phyloP scores from a whole-genome alignment of 2,797 vertebrate genomes.

The Poeciliopsis gracilis region DNA sequence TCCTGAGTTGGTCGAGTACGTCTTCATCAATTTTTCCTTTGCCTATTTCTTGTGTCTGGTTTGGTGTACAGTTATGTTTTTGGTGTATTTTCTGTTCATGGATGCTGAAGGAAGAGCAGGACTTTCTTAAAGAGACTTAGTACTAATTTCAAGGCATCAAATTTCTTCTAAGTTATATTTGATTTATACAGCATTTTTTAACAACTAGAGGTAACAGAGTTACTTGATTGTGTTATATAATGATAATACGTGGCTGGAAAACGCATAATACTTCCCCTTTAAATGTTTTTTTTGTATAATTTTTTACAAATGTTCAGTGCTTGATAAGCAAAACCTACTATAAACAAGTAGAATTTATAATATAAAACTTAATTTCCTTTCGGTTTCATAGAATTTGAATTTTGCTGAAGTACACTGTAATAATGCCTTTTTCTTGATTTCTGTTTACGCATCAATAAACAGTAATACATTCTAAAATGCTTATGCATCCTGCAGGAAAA shows the following conservation, averaged over 20 bases:
- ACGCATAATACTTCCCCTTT: too few species aligned
- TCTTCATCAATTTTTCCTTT: neutral
- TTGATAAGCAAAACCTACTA: neutral
- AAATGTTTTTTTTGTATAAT: too few species aligned
- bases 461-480: constrained; percentile 9
- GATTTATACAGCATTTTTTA: too few species aligned
- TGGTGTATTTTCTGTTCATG: neutral
- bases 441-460: neutral
- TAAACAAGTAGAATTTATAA: neutral
- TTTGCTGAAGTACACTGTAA: neutral
- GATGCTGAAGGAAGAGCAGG: neutral
- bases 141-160: too few species aligned
- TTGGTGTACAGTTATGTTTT: neutral
- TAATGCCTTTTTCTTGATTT: neutral
- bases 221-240: too few species aligned
- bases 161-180: too few species aligned
- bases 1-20: neutral
- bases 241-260: too few species aligned
- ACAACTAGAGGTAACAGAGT: too few species aligned
- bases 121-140: too few species aligned
- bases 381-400: neutral
- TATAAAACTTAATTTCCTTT: neutral
- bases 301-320: neutral
- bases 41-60: neutral
- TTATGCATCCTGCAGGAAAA: constrained; percentile 83